Evolutionary conservation across 1,140 invertebrate species (phyloP).

Genomic region (Papilio machaon): DNA sequence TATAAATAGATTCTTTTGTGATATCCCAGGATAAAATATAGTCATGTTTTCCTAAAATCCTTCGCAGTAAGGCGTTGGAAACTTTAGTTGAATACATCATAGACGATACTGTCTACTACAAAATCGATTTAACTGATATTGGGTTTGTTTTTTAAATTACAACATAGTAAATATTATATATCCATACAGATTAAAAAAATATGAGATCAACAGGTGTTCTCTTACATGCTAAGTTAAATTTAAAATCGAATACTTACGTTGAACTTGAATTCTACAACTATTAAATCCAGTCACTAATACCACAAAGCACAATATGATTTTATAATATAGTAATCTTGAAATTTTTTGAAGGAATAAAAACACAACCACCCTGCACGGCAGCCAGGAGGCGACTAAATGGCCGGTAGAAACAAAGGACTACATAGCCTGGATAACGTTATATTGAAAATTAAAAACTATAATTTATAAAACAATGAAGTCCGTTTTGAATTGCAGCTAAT

Average conservation of each 20-base stretch:
- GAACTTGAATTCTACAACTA: not conserved
- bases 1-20: too few relatives aligned
- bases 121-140: too few relatives aligned
- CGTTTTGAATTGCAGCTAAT: not conserved
- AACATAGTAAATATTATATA: not conserved
- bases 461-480: conserved; percentile 7
- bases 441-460: conserved; percentile 16
- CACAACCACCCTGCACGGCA: not conserved
- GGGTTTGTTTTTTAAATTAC: too few relatives aligned
- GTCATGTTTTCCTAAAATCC: too few relatives aligned
- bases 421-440: conserved; percentile 7
- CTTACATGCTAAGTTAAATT: not conserved
- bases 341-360: not conserved
- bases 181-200: not conserved
- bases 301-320: not conserved
- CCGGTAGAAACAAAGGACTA: conserved; percentile 1
- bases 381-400: conserved; percentile 22
- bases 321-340: not conserved
- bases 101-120: too few relatives aligned
- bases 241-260: not conserved
- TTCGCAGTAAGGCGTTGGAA: too few relatives aligned
- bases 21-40: too few relatives aligned
- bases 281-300: not conserved
- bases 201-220: not conserved
- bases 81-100: too few relatives aligned